Evolutionary conservation across 2,113 vertebrate species (phyloP).

Genomic region (Lethenteron camtschaticum): DNA sequence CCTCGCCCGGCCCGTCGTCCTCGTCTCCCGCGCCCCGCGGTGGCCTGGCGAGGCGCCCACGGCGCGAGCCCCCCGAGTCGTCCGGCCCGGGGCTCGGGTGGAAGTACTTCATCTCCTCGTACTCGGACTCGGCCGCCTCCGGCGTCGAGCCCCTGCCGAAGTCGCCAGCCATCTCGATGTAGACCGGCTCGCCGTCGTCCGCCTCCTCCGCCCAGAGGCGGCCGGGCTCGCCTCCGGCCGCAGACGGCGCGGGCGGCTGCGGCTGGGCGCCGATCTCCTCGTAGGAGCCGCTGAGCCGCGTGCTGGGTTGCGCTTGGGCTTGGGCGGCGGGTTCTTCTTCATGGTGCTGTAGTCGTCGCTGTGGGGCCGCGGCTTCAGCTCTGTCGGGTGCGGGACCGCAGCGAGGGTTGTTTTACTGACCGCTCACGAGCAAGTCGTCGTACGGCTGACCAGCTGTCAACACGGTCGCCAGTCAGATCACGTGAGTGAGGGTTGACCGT

Average conservation of each 20-base stretch:
- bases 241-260: background rate
- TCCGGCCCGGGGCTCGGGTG: constrained; percentile 19
- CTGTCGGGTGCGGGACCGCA: constrained; percentile 71
- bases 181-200: constrained; percentile 37
- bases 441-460: too few species aligned
- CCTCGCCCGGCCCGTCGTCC: background rate
- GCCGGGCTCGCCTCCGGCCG: background rate
- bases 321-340: constrained; percentile 84
- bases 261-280: constrained; percentile 60
- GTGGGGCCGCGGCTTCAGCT: constrained; percentile 72
- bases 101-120: constrained; percentile 89
- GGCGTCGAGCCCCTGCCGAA: constrained; percentile 21
- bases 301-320: constrained; percentile 77
- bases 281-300: constrained; percentile 68
- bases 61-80: too few species aligned
- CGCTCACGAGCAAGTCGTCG: too few species aligned
- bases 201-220: constrained; percentile 27
- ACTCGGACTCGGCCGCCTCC: constrained; percentile 53
- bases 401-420: too few species aligned
- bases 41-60: background rate
- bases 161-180: constrained; percentile 70
- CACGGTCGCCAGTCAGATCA: too few species aligned
- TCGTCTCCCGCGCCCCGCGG: background rate
- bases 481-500: too few species aligned
- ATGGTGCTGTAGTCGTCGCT: constrained; percentile 86